Evolutionary conservation across 1,140 invertebrate genomes (phyloP), one percentile per base, ranked within the genome.

Genomic region (Atta cephalotes): DNA sequence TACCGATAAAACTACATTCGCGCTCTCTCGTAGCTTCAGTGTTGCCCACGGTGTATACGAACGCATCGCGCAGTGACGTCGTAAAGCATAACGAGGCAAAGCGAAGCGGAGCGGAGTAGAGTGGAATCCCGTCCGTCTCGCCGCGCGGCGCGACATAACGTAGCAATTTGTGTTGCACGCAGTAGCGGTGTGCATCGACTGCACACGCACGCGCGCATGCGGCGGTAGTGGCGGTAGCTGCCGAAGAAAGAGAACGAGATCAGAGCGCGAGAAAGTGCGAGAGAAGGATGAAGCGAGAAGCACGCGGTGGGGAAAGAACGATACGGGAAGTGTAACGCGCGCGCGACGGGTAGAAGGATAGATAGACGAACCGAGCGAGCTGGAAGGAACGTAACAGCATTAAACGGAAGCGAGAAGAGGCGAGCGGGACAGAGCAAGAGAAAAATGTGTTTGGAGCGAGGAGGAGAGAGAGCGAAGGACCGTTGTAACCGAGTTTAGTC

Each of bases 1-100:
- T 25, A 45, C 53, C 89, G 89, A 91, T 91, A 91, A 91, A 91
- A 90, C 78, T 90, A 91, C 87, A 58, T 65, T 76, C 74, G 88
- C 58, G 79, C 49, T 88, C 79, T 88, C 77, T 78, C 21, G 31
- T 56, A 28, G 86, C 60, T 5, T 87, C 86, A 90, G 89, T 90
- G 31, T 74, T 58, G 68, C 51, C 70, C 60, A 21, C 31, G 39
- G 62, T 58, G 25, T 74, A 28, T n/a, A 10, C 60, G 68, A n/a
- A 56, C 56, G 58, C n/a, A 72, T 81, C 35, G 68, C 58, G n/a
- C 39, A n/a, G 35, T 76, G 80, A 82, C 80, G 68, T 74, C 72
- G 28, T 3, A 12, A 16, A 10, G 39, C 66, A 39, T n/a, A 74
- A 21, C 71, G 71, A 4, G 16, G 18, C 49, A 5, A 25, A 16